Percentiles rank a stretch among this genome's conserved stretches.
Evolutionary conservation across 2,888 invertebrate genomes (phyloP).

Genomic region (Chesias legatella): DNA sequence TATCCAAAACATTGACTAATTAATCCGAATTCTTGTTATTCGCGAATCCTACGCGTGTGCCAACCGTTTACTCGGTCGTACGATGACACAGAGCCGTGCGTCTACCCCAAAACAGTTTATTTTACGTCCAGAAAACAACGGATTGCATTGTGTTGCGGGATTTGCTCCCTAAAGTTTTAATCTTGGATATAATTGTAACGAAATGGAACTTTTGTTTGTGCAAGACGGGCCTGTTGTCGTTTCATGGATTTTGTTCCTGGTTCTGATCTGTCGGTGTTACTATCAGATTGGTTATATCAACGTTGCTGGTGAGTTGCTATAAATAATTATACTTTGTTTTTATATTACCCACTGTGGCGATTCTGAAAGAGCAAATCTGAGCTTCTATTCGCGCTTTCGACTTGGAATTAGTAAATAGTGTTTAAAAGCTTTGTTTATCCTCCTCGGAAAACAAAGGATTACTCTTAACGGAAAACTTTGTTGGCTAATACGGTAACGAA

Average conservation of each 20-base stretch:
- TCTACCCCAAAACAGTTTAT: slow-evolving; percentile 58
- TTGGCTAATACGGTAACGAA: no score
- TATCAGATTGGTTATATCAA: slow-evolving; percentile 55
- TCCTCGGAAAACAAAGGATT: no score
- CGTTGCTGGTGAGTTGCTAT: slow-evolving; percentile 41
- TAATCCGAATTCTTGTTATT: slow-evolving; percentile 56
- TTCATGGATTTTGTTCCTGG: slow-evolving; percentile 69
- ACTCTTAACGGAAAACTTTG: no score
- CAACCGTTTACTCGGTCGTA: slow-evolving; percentile 66
- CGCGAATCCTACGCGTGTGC: slow-evolving; percentile 65
- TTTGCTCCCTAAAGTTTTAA: slow-evolving; percentile 10
- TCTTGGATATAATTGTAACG: slow-evolving; percentile 22
- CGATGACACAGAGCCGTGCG: slow-evolving; percentile 66
- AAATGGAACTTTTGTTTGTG: slow-evolving; percentile 58
- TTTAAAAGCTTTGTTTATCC: no score
- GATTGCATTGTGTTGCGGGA: slow-evolving; percentile 11
- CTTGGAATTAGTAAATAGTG: no score
- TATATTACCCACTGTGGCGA: no score
- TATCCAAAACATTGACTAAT: slow-evolving; percentile 43
- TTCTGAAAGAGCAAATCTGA: no score
- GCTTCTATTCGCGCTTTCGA: no score
- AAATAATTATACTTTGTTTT: not conserved
- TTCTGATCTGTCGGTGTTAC: slow-evolving; percentile 69
- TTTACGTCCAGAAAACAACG: slow-evolving; percentile 32
- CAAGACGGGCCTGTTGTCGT: slow-evolving; percentile 68